Base-by-base conservation (phyloP, 2,797 vertebrate genomes). In the Chlorospingus flavigularis region DNA sequence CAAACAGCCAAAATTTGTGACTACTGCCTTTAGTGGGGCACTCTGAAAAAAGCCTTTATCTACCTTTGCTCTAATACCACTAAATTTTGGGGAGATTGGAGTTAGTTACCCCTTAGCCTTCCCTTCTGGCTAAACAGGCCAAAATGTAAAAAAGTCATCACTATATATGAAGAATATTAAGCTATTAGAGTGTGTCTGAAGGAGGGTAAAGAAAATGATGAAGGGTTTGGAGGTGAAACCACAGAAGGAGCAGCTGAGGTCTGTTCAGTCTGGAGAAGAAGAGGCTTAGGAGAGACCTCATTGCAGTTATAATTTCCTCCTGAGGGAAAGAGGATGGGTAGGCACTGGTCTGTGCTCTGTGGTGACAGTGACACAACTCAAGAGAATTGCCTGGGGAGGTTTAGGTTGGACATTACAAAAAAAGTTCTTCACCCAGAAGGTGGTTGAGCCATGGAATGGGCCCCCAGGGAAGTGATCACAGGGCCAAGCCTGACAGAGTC, bases 301-400 rank as follows among this genome's bases (percentile, higher is more conserved):
- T 0, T 25, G 37, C 1, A n/a, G 14, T 30, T 31, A 13, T 5
- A 76, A 1, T 7, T 25, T 76, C 28, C 17, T 50, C 0, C 0
- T 9, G 10, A 70, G 43, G 13, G 13, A 28, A 70, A 30, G 24
- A 16, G 24, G 7, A 76, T 13, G 12, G 10, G 5, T 13, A 43
- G 55, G 6, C 20, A 30, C 6, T 33, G 37, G 39, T 43, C 14
- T 42, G 13, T 68, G 3, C 25, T 15, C 31, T n/a, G 7, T 24
- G 17, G 23, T 81, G 35, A 55, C 17, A 48, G 31, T 9, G n/a
- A 25, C 3, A 30, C 9, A 5, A 82, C 5, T 5, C 0, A 0
- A n/a, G 23, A 17, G 8, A 62, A 62, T 33, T n/a, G 13, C 9
- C 48, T 23, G 16, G 17, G 37, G 20, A 39, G 8, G n/a, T 21